A percentile compares a stretch with the other conserved stretches of the same genome.
Conservation (phyloP, 1,140 invertebrate species). For the Archivesica marissinica region DNA sequence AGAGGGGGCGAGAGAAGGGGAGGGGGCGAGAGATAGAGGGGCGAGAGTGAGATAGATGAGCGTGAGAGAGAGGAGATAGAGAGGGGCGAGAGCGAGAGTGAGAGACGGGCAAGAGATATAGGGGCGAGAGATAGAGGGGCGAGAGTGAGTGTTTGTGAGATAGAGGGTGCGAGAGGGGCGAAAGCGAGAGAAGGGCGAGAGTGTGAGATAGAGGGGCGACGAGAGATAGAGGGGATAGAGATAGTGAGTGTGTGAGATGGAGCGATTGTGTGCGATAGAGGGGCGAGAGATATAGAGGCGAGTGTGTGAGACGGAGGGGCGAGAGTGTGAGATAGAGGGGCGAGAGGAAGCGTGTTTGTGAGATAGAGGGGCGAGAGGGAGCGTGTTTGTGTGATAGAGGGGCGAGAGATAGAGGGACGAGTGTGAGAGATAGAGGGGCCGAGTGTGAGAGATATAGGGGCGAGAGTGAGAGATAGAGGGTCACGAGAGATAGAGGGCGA, state of each 20-base stretch:
- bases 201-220: neutral
- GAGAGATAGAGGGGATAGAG: neutral
- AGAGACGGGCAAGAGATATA: neutral
- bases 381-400: too few relatives aligned
- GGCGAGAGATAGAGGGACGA: too few relatives aligned
- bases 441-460: too few relatives aligned
- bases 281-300: neutral
- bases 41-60: neutral
- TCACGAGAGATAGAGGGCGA: too few relatives aligned
- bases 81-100: neutral
- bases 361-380: too few relatives aligned
- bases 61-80: too few relatives aligned
- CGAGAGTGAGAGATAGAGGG: too few relatives aligned
- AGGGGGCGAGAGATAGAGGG: too few relatives aligned
- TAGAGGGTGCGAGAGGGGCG: neutral
- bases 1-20: neutral
- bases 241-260: neutral
- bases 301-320: too few relatives aligned
- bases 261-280: neutral
- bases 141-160: neutral
- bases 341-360: too few relatives aligned
- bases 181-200: neutral
- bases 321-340: too few relatives aligned
- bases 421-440: too few relatives aligned
- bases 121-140: neutral